Base-by-base conservation (phyloP, 1,140 invertebrate genomes). In the Cryptotermes secundus region DNA sequence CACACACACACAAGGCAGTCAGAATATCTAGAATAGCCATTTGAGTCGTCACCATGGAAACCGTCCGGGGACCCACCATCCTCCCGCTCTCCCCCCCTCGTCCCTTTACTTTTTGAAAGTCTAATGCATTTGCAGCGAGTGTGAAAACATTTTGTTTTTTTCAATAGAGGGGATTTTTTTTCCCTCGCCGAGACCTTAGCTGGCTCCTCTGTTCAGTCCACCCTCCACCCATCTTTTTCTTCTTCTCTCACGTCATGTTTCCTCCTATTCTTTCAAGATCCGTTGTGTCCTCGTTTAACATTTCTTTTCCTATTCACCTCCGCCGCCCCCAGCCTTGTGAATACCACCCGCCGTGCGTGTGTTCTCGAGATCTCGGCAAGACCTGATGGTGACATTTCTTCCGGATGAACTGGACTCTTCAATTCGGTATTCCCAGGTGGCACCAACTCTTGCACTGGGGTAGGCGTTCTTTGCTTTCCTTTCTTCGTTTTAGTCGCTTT, bases 1-100 rank as follows among this genome's bases (percentile, higher is more conserved):
- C 59, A 65, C 59, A 65, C 59, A 65, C 26, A 65, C 34, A 35
- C 83, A 65, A 36, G n/a, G 34, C 79, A 35, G 72, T 53, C 86
- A 86, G 86, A 86, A 87, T 87, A 86, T 86, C 86, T 86, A 80
- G 86, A 86, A 87, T 87, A 87, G 86, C 87, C 87, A 87, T 87
- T 87, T 86, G 84, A 72, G 80, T 83, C 82, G 45, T 82, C 84
- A 45, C 81, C 82, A 83, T 83, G 83, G 83, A 72, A 83, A 83
- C 83, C 49, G 53, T 79, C 83, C 83, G 72, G 83, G 83, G 83
- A 79, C 72, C 34, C 53, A 59, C 84, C 53, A 80, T 35, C 85
- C 45, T 49, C 45, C 19, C 3, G 45, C 34, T 83, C 42, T 80
- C 35, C 53, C 80, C 72, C 72, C 38, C n/a, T 45, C 24, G 72